Evolutionary conservation across 1,140 invertebrate genomes (phyloP).

Genomic region (Drosophila punjabiensis): DNA sequence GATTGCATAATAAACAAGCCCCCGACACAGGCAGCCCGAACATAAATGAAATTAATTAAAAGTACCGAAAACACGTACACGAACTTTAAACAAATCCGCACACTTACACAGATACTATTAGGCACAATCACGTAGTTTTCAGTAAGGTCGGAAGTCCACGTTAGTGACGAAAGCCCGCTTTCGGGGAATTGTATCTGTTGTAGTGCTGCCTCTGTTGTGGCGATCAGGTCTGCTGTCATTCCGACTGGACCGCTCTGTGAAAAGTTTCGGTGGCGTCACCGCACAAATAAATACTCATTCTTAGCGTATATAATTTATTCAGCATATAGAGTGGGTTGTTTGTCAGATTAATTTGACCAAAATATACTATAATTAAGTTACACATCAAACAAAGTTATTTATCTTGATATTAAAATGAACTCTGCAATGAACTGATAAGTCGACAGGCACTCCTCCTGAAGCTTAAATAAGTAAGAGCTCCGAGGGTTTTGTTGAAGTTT

Average conservation of each 20-base stretch:
- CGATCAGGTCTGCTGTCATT: slow-evolving; percentile 36
- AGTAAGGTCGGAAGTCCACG: slow-evolving; percentile 29
- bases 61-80: slow-evolving; percentile 50
- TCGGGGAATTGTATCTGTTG: slow-evolving; percentile 12
- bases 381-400: slow-evolving; percentile 1
- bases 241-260: slow-evolving; percentile 24
- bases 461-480: neutral
- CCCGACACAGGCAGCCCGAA: slow-evolving; percentile 10
- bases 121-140: slow-evolving; percentile 1
- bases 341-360: slow-evolving; percentile 16
- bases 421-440: slow-evolving; percentile 1
- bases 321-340: slow-evolving; percentile 2
- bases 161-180: slow-evolving; percentile 50
- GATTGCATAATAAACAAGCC: slow-evolving; percentile 78
- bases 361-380: neutral
- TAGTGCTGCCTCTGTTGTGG: slow-evolving; percentile 10
- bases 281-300: slow-evolving; percentile 41
- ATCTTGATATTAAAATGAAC: slow-evolving; percentile 14
- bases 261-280: slow-evolving; percentile 43
- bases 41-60: slow-evolving; percentile 75
- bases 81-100: slow-evolving; percentile 54
- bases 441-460: neutral
- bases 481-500: neutral
- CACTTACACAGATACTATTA: neutral
- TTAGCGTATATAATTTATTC: slow-evolving; percentile 5